These are phyloP conservation scores for Herpailurus yagouaroundi DNA, from an alignment of 2,113 vertebrate genomes.

Conservation along the genomic window DNA sequence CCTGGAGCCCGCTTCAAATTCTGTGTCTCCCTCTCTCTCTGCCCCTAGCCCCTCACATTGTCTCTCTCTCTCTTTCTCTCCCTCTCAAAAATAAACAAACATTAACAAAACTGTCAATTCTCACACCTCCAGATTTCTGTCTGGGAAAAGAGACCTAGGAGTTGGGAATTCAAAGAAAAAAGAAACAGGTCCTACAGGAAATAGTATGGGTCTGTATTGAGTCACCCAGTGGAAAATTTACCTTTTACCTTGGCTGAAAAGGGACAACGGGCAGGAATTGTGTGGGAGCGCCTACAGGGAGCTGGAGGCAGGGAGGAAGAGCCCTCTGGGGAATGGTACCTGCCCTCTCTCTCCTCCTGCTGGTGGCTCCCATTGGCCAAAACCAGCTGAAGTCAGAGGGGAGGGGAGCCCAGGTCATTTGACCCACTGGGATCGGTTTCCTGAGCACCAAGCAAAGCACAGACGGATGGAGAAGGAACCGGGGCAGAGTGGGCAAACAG, in stretches of 20 bases:
- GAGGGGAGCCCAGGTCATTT: neutral
- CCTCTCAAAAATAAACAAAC: no score
- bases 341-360: neutral
- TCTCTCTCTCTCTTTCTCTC: no score
- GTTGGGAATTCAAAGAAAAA: neutral
- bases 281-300: neutral
- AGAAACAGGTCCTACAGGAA: neutral
- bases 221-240: neutral
- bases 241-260: neutral
- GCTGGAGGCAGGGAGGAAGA: neutral
- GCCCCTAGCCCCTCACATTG: no score
- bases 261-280: neutral
- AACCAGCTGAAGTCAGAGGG: neutral
- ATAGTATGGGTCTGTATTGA: neutral
- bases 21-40: no score
- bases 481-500: fast-evolving
- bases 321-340: fast-evolving
- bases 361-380: neutral
- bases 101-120: no score
- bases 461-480: neutral
- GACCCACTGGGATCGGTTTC: neutral
- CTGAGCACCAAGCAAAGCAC: neutral
- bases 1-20: no score
- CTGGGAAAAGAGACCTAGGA: no score
- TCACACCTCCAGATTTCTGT: neutral